Evolutionary conservation across 2,113 vertebrate genomes (phyloP).

Genomic region (Azemiops feae): DNA sequence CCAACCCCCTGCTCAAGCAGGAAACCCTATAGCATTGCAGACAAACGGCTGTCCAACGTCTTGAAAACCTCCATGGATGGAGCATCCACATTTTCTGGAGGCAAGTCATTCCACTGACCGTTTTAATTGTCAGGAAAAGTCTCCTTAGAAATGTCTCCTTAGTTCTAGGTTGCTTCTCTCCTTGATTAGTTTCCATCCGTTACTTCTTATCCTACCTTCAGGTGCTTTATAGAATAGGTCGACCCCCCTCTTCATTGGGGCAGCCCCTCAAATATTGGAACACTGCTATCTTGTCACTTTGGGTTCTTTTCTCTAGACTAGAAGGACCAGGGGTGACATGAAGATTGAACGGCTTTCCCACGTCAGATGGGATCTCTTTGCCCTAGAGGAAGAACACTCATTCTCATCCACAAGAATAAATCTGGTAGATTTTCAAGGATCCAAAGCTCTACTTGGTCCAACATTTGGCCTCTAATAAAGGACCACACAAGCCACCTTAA

Average conservation of each 20-base stretch:
- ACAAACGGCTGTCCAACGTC: neutral
- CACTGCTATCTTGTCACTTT: neutral
- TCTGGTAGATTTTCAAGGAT: neutral
- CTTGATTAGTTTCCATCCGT: neutral
- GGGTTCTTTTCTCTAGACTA: too few relatives aligned
- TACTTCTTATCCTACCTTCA: too few relatives aligned
- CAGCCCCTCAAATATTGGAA: neutral
- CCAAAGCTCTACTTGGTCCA: neutral
- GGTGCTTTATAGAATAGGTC: too few relatives aligned
- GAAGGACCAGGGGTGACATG: too few relatives aligned
- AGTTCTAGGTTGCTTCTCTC: neutral
- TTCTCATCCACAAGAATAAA: neutral
- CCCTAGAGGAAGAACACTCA: neutral
- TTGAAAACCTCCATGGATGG: neutral
- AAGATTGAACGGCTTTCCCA: neutral
- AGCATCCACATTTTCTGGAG: neutral
- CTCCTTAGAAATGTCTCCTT: neutral
- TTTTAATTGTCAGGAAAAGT: neutral
- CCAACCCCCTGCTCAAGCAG: neutral
- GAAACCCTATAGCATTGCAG: neutral
- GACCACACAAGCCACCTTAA: neutral
- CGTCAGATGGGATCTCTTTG: too few relatives aligned
- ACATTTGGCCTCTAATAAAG: neutral
- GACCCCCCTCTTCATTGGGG: too few relatives aligned
- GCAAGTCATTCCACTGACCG: neutral